Conservation (phyloP, 2,888 invertebrate species). For the Metallyticus violacea region DNA sequence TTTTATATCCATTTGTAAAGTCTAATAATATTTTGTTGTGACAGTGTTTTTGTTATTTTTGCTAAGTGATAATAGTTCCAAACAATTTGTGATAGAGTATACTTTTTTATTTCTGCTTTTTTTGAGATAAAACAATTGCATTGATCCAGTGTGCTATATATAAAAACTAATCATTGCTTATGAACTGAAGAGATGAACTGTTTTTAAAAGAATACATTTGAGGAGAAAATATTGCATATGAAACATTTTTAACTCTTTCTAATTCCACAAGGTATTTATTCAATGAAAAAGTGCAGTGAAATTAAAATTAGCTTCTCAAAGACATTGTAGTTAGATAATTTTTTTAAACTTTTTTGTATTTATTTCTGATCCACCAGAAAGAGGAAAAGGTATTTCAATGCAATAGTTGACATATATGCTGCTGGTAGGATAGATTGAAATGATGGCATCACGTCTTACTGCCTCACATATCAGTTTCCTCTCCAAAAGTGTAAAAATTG, state of each 20-base stretch:
- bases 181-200: background rate
- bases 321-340: too few relatives aligned
- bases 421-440: too few relatives aligned
- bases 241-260: too few relatives aligned
- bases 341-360: too few relatives aligned
- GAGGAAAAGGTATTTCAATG: background rate
- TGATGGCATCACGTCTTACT: too few relatives aligned
- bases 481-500: too few relatives aligned
- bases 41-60: background rate
- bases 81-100: slow-evolving; percentile 6
- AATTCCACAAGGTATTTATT: too few relatives aligned
- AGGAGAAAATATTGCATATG: too few relatives aligned
- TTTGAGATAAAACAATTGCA: background rate
- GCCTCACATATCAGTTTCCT: background rate
- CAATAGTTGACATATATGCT: background rate
- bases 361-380: too few relatives aligned
- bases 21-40: background rate
- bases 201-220: too few relatives aligned
- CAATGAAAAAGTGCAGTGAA: too few relatives aligned
- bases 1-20: background rate
- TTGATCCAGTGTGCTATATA: background rate
- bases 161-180: background rate
- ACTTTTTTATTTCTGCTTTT: background rate
- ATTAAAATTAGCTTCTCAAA: too few relatives aligned
- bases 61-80: background rate